A percentile compares a stretch with the other conserved stretches of the same genome.
Evolutionary conservation across 2,888 invertebrate species (phyloP).

Genomic region (Atrina japonica): DNA sequence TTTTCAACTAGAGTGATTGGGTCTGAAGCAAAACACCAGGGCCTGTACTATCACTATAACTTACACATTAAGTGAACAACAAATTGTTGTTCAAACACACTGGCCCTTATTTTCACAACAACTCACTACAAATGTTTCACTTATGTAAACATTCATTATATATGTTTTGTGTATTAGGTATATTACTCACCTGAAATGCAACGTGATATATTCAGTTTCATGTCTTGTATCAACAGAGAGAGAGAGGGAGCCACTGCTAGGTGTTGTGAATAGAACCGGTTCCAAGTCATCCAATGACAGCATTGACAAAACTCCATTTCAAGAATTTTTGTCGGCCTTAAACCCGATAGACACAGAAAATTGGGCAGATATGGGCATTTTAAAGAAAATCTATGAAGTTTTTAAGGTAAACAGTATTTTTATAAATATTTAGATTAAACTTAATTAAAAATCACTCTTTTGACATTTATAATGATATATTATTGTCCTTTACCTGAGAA

Average conservation of each 20-base stretch:
- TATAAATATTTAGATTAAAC: not conserved
- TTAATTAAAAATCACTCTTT: not conserved
- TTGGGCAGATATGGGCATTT: slow-evolving; percentile 78
- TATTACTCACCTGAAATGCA: no score
- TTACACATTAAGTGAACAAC: no score
- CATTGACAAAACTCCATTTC: slow-evolving; percentile 26
- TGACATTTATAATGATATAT: not conserved
- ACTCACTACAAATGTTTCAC: no score
- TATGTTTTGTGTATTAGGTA: no score
- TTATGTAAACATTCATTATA: no score
- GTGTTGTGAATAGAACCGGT: not conserved
- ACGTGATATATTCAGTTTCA: no score
- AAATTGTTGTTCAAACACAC: no score
- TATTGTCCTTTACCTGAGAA: not conserved
- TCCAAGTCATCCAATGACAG: slow-evolving; percentile 29
- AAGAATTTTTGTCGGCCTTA: slow-evolving; percentile 68
- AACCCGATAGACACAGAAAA: slow-evolving; percentile 78
- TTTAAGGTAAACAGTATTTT: slow-evolving; percentile 78
- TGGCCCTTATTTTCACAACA: no score
- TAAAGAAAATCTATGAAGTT: slow-evolving; percentile 79
- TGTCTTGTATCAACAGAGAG: no score
- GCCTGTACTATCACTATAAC: no score
- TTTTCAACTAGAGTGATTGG: no score
- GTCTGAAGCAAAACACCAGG: no score
- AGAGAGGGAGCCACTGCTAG: slow-evolving; percentile 25